Evolutionary conservation across 2,888 invertebrate genomes (phyloP).

Genomic region (Tetranychus piercei): DNA sequence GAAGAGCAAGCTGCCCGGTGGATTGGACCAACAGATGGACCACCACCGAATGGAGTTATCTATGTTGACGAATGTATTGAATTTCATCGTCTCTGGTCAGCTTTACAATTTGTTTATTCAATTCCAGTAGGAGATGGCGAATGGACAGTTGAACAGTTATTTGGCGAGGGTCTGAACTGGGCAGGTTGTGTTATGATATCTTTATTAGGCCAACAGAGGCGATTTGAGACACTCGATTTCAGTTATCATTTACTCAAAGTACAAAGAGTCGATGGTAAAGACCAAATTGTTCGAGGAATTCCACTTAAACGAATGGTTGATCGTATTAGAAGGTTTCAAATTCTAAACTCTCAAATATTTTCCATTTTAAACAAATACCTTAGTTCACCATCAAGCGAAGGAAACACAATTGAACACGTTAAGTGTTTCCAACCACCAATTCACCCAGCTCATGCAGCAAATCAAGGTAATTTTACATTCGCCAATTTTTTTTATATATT

Average conservation of each 20-base stretch:
- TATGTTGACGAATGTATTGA: constrained; percentile 91
- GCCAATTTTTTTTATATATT: background rate
- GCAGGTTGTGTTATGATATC: constrained; percentile 93
- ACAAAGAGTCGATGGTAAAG: constrained; percentile 85
- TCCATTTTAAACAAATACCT: constrained; percentile 83
- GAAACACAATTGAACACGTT: constrained; percentile 80
- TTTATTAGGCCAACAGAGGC: constrained; percentile 74
- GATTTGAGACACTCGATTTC: constrained; percentile 94
- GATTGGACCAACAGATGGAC: constrained; percentile 47
- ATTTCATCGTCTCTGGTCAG: constrained; percentile 90
- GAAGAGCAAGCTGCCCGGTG: constrained; percentile 41
- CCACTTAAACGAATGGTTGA: constrained; percentile 90
- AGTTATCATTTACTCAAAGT: constrained; percentile 92
- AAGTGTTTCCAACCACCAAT: constrained; percentile 89
- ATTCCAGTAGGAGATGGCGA: constrained; percentile 89
- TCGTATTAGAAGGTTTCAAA: constrained; percentile 87
- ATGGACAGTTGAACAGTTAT: constrained; percentile 91
- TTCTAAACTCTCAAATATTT: constrained; percentile 92
- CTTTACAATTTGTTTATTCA: constrained; percentile 91
- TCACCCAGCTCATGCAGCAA: constrained; percentile 39
- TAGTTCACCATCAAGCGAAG: constrained; percentile 35
- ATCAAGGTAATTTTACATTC: constrained; percentile 18
- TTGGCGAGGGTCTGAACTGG: constrained; percentile 97
- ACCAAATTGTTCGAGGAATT: constrained; percentile 80
- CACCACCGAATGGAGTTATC: constrained; percentile 78